phyloP scores from a whole-genome alignment of 2,888 invertebrate genomes.

The Calameuta filiformis region DNA sequence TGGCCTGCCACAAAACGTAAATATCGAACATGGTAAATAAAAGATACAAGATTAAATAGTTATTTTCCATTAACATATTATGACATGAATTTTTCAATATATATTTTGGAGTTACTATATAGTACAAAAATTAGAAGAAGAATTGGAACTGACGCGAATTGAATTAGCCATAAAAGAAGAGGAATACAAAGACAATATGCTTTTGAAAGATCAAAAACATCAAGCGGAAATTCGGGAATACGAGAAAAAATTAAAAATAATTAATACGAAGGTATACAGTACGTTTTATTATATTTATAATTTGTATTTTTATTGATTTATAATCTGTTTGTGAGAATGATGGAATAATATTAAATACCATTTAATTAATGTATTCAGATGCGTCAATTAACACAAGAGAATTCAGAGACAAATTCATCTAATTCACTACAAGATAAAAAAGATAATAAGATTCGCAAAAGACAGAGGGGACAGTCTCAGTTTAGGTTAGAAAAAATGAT shows the following conservation, averaged over 20 bases:
- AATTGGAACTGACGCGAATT: constrained; percentile 26
- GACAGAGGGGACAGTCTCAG: background rate
- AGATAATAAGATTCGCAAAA: background rate
- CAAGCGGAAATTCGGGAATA: constrained; percentile 24
- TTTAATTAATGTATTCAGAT: background rate
- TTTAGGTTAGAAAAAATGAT: background rate
- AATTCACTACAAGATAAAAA: background rate
- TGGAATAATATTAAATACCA: background rate
- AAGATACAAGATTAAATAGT: background rate
- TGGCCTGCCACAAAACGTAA: background rate
- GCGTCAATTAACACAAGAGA: background rate
- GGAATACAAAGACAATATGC: constrained; percentile 25
- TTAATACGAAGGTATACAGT: background rate
- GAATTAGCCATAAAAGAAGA: constrained; percentile 25
- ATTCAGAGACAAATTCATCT: background rate
- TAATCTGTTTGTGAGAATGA: background rate
- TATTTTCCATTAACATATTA: background rate
- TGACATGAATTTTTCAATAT: background rate
- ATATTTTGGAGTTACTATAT: background rate
- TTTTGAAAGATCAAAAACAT: constrained; percentile 26
- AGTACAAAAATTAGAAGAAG: constrained; percentile 33
- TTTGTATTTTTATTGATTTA: background rate
- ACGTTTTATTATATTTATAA: constrained; percentile 4
- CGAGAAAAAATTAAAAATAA: constrained; percentile 20
- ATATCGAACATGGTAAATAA: constrained; percentile 20